These are phyloP conservation scores for Sorex araneus DNA, from an alignment of 2,113 vertebrate genomes.

Conservation along the genomic window DNA sequence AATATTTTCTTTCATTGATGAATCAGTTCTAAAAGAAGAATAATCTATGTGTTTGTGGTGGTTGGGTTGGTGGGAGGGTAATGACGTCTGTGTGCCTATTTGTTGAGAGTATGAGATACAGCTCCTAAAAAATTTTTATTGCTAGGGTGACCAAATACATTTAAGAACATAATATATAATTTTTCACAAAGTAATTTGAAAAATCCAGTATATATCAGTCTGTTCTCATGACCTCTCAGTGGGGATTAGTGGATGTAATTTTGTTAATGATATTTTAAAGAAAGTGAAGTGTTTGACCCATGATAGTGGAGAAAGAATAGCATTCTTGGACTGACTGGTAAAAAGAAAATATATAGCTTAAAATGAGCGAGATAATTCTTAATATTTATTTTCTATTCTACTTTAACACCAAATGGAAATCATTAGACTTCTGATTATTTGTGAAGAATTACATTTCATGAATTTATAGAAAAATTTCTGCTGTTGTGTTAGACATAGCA, in stretches of 20 bases:
- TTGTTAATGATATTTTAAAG: neutral
- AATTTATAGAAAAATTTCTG: constrained; percentile 36
- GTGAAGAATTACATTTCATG: constrained; percentile 41
- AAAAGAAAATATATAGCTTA: neutral
- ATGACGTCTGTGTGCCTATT: neutral
- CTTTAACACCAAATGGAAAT: neutral
- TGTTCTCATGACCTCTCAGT: neutral
- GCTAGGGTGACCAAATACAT: neutral
- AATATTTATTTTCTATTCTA: neutral
- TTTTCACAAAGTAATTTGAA: neutral
- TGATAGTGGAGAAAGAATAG: neutral
- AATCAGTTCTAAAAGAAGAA: too few species aligned
- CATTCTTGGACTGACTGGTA: too few species aligned
- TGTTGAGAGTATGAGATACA: neutral
- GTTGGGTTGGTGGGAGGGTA: neutral
- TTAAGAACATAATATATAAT: neutral
- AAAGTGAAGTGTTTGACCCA: neutral
- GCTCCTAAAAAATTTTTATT: neutral
- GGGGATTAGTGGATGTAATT: neutral
- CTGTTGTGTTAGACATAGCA: neutral
- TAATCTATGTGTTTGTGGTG: too few species aligned
- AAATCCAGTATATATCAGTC: neutral
- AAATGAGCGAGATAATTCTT: neutral
- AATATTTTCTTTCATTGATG: too few species aligned
- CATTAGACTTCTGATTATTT: neutral